Evolutionary conservation across 2,888 invertebrate species (phyloP).

Genomic region (Julus scandinavius): DNA sequence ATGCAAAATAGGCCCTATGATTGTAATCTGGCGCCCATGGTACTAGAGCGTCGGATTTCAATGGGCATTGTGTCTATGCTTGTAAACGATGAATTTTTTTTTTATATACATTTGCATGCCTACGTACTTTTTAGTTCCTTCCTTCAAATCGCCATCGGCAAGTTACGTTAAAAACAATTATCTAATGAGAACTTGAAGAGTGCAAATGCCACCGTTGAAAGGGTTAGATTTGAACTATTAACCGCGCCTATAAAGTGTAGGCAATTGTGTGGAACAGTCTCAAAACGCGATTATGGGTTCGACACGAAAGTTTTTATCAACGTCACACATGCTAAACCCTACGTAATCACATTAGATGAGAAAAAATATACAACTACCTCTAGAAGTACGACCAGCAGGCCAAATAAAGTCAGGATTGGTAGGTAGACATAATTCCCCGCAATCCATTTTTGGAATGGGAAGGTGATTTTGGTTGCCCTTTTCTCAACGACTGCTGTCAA

Average conservation of each 20-base stretch:
- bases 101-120: too few species aligned
- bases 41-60: too few species aligned
- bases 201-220: background rate
- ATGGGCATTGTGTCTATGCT: too few species aligned
- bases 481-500: background rate
- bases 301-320: background rate
- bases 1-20: too few species aligned
- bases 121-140: background rate
- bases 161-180: background rate
- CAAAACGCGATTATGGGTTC: background rate
- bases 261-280: background rate
- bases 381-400: background rate
- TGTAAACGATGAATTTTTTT: too few species aligned
- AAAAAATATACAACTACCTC: background rate
- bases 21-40: too few species aligned
- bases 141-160: background rate
- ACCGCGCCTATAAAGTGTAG: background rate
- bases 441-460: background rate
- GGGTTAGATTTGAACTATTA: background rate
- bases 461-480: background rate
- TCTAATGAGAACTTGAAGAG: background rate
- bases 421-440: background rate
- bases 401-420: background rate
- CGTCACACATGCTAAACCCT: background rate
- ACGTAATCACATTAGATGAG: slow-evolving; percentile 4